Evolutionary conservation across 2,888 invertebrate genomes (phyloP).

Genomic region (Leptinotarsa haldemani): DNA sequence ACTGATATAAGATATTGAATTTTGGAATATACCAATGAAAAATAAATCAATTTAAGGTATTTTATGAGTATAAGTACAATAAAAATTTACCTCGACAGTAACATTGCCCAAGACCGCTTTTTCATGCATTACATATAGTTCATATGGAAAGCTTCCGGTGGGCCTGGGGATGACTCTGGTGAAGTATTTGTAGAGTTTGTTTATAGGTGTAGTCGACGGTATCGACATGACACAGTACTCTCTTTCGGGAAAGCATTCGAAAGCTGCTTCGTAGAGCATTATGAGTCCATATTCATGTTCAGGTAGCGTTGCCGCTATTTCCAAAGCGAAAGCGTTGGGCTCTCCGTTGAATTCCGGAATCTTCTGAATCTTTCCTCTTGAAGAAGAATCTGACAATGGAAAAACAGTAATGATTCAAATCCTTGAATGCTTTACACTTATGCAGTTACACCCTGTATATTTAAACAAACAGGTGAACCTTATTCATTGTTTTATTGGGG

Average conservation of each 20-base stretch:
- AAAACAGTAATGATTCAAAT: neutral
- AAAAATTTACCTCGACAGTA: conserved; percentile 43
- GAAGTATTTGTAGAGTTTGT: conserved; percentile 43
- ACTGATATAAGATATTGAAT: too few relatives aligned
- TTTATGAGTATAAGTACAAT: too few relatives aligned
- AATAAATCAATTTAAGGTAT: too few relatives aligned
- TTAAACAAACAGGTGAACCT: too few relatives aligned
- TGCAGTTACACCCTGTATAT: too few relatives aligned
- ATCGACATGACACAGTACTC: conserved; percentile 74
- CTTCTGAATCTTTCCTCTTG: conserved; percentile 27
- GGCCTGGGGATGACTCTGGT: conserved; percentile 58
- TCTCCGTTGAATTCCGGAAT: conserved; percentile 60
- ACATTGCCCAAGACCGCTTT: conserved; percentile 51
- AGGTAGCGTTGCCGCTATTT: conserved; percentile 71
- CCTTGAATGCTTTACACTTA: too few relatives aligned
- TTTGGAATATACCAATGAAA: too few relatives aligned
- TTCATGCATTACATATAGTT: conserved; percentile 65
- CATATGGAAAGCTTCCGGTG: conserved; percentile 63
- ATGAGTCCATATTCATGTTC: conserved; percentile 70
- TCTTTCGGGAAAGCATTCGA: conserved; percentile 73
- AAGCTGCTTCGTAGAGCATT: conserved; percentile 74
- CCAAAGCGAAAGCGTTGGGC: conserved; percentile 73
- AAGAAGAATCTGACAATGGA: conserved; percentile 30
- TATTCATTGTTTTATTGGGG: too few relatives aligned
- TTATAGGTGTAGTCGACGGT: conserved; percentile 61